Evolutionary conservation across 2,797 vertebrate genomes (phyloP).

Genomic region (Steatocranus sp.): DNA sequence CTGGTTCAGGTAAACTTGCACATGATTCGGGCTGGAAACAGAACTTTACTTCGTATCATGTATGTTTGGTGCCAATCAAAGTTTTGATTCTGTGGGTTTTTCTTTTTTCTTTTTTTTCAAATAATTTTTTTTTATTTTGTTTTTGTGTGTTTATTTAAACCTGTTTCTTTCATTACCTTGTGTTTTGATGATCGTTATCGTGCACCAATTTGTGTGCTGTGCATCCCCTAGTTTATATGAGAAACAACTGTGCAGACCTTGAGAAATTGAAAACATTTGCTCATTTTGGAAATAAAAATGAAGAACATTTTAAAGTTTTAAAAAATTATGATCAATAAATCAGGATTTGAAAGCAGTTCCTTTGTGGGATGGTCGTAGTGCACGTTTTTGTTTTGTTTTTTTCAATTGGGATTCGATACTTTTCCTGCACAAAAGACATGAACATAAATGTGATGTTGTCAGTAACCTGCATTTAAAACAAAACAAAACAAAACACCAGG

Average conservation of each 20-base stretch:
- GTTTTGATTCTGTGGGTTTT: rapidly evolving
- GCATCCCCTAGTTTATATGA: background rate
- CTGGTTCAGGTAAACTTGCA: background rate
- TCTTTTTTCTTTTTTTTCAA: background rate
- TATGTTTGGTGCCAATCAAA: background rate
- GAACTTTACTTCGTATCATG: background rate
- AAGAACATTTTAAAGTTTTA: background rate
- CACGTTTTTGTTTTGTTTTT: background rate
- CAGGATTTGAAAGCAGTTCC: background rate
- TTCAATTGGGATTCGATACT: background rate
- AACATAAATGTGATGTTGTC: background rate
- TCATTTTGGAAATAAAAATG: background rate
- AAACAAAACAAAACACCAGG: background rate
- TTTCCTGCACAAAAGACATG: background rate
- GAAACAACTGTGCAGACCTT: background rate
- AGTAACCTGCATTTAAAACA: background rate
- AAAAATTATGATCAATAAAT: background rate
- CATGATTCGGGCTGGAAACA: background rate
- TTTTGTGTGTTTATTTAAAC: background rate
- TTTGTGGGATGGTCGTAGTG: background rate
- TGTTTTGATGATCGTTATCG: background rate
- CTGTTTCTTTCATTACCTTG: background rate
- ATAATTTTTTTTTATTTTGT: background rate
- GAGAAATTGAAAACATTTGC: background rate
- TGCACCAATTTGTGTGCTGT: background rate